Evolutionary conservation across 2,888 invertebrate species (phyloP).

Genomic region (Phytoseiulus persimilis): DNA sequence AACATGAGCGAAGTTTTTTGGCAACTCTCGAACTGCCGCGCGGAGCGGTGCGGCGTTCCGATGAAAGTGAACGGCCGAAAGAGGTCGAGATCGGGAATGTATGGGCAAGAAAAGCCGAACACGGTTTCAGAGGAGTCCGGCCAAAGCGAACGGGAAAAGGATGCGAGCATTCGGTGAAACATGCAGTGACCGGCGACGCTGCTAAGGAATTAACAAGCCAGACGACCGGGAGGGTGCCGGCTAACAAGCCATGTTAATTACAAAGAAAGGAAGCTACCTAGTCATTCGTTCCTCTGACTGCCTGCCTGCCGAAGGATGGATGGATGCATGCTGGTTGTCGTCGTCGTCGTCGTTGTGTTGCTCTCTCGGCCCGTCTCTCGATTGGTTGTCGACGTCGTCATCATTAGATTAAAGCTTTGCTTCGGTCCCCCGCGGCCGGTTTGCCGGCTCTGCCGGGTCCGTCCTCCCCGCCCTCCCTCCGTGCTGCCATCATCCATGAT

Average conservation of each 20-base stretch:
- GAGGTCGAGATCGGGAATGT: too few species aligned
- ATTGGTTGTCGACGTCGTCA: background rate
- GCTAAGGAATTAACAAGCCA: background rate
- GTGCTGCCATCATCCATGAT: background rate
- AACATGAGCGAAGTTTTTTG: background rate
- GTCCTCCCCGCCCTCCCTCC: background rate
- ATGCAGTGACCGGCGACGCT: background rate
- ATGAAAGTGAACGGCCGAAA: too few species aligned
- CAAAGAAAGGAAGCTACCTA: background rate
- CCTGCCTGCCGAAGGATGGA: background rate
- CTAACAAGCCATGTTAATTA: slow-evolving; percentile 5
- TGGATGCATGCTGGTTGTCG: background rate
- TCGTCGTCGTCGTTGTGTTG: background rate
- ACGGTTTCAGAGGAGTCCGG: background rate
- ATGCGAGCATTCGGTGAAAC: background rate
- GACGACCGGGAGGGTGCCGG: background rate
- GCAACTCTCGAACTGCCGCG: too few species aligned
- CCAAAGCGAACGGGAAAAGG: background rate
- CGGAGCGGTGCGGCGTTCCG: too few species aligned
- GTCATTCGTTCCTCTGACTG: background rate
- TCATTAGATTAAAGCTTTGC: background rate
- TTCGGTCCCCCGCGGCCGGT: background rate
- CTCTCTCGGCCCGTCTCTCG: background rate
- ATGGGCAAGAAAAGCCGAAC: too few species aligned
- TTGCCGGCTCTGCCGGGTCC: too few species aligned